phyloP scores from a whole-genome alignment of 2,797 vertebrate species.

The Megaceryle alcyon region DNA sequence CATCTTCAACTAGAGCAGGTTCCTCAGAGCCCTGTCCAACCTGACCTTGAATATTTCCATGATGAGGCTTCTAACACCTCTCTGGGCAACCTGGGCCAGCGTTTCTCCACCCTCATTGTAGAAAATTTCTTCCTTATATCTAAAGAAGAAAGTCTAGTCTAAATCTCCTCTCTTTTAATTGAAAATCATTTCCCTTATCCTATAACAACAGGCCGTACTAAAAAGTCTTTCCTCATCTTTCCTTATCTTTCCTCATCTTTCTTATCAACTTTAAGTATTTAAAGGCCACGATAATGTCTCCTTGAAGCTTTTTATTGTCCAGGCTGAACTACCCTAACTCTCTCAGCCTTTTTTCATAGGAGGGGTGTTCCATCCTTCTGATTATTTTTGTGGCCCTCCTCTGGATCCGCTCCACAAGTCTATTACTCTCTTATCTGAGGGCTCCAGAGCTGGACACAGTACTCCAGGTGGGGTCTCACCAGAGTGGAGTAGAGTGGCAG shows the following conservation, averaged over 20 bases:
- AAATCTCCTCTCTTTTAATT: not conserved
- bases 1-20: not conserved
- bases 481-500: not conserved
- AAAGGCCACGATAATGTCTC: not conserved
- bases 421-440: not conserved
- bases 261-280: not conserved
- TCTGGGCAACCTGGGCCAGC: not conserved
- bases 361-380: not conserved
- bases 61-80: too few species aligned
- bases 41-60: not conserved
- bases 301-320: not conserved
- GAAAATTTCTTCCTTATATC: not conserved
- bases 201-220: not conserved
- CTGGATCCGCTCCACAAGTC: fast-evolving
- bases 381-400: not conserved
- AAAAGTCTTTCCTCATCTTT: not conserved
- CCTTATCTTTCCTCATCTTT: not conserved
- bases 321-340: not conserved
- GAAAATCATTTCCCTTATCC: not conserved
- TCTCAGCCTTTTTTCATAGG: not conserved
- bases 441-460: not conserved
- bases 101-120: not conserved
- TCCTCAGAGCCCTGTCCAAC: not conserved
- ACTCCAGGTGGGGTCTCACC: not conserved
- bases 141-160: not conserved